A percentile compares a stretch with the other conserved stretches of the same genome.
These are phyloP conservation scores for Chiroxiphia lanceolata DNA, from an alignment of 2,797 vertebrate genomes.

Conservation along the genomic window DNA sequence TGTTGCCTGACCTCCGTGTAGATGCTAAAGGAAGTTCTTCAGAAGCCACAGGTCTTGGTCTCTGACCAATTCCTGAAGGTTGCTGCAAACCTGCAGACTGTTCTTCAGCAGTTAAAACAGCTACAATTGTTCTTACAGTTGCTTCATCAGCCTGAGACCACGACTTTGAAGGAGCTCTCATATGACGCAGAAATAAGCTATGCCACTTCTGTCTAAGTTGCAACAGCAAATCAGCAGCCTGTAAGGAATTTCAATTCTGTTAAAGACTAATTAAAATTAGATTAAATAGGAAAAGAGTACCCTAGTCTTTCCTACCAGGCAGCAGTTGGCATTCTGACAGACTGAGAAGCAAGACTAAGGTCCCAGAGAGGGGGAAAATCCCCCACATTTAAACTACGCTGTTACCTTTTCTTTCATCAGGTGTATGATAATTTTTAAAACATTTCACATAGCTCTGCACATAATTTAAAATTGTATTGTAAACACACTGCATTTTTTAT, in stretches of 20 bases:
- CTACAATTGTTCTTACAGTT: conserved; percentile 82
- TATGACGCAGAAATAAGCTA: conserved; percentile 87
- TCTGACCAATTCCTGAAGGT: conserved; percentile 93
- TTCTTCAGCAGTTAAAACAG: conserved; percentile 87
- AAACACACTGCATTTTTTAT: background rate
- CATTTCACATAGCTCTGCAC: background rate
- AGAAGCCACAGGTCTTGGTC: conserved; percentile 83
- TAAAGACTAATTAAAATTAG: background rate
- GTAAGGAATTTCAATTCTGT: conserved; percentile 41
- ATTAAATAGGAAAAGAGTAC: background rate
- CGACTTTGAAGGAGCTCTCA: conserved; percentile 85
- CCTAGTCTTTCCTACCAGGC: background rate
- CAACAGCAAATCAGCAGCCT: conserved; percentile 85
- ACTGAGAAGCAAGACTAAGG: background rate
- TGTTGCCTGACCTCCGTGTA: conserved; percentile 72
- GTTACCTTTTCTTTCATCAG: background rate
- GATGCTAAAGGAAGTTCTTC: conserved; percentile 75
- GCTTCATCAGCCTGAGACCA: conserved; percentile 89
- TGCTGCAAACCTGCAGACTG: conserved; percentile 86
- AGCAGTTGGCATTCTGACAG: background rate
- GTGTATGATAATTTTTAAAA: background rate
- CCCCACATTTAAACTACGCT: background rate
- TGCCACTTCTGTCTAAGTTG: conserved; percentile 94
- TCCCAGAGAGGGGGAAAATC: rapidly evolving
- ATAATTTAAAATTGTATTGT: background rate